Evolutionary conservation across 2,113 vertebrate genomes (phyloP).

Genomic region (Montifringilla adamsi): DNA sequence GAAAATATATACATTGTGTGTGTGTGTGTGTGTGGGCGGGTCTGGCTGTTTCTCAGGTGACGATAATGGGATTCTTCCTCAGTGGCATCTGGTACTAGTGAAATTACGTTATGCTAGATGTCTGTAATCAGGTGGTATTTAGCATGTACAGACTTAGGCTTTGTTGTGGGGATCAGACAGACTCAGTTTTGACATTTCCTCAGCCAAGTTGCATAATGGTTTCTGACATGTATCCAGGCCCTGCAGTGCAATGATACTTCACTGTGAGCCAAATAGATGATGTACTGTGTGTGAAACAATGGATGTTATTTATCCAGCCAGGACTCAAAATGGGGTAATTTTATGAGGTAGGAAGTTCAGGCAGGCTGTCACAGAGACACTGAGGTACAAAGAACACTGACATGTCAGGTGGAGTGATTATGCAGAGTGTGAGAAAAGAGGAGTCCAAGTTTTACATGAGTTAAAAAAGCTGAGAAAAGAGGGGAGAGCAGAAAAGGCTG

Average conservation of each 20-base stretch:
- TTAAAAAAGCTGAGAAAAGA: neutral
- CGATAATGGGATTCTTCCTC: neutral
- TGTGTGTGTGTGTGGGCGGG: no score
- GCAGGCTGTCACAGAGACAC: neutral
- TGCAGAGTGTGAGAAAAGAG: neutral
- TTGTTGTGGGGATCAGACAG: neutral
- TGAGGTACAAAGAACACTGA: neutral
- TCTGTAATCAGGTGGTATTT: neutral
- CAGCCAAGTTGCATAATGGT: neutral
- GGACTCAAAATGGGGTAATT: neutral
- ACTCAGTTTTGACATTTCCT: neutral
- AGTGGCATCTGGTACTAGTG: neutral
- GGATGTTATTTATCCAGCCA: neutral
- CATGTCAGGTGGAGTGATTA: neutral
- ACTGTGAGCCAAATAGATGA: slow-evolving; percentile 5
- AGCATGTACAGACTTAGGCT: neutral
- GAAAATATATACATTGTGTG: neutral
- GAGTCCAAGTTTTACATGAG: neutral
- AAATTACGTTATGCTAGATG: neutral
- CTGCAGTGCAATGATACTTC: neutral
- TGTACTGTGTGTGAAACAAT: slow-evolving; percentile 6
- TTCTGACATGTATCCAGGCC: neutral
- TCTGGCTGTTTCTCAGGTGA: neutral
- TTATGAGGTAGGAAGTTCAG: neutral
- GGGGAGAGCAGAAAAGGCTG: neutral